Evolutionary conservation across 2,888 invertebrate species (phyloP).

Genomic region (Ditylenchus weischeri): DNA sequence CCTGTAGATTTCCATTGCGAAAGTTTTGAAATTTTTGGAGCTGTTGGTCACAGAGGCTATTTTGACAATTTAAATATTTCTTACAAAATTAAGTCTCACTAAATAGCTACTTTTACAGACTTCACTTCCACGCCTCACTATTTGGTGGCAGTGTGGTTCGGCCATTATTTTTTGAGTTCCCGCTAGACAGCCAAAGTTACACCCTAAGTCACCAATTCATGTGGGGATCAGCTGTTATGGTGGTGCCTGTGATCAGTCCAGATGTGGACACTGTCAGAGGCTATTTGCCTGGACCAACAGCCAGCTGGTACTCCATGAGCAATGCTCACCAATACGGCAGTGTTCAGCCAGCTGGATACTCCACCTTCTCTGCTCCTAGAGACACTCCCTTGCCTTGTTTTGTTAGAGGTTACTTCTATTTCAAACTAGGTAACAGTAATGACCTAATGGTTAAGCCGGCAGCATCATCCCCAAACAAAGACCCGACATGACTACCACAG

Average conservation of each 20-base stretch:
- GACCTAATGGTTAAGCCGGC: constrained; percentile 61
- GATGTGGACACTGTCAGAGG: constrained; percentile 36
- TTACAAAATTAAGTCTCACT: too few species aligned
- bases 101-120: constrained; percentile 7
- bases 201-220: constrained; percentile 50
- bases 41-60: too few species aligned
- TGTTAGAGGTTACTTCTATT: constrained; percentile 20
- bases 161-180: constrained; percentile 42
- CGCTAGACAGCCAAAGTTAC: constrained; percentile 39
- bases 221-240: constrained; percentile 52
- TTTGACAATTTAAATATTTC: too few species aligned
- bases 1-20: too few species aligned
- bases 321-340: constrained; percentile 35
- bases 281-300: constrained; percentile 55
- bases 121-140: constrained; percentile 37
- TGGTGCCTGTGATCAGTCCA: constrained; percentile 45
- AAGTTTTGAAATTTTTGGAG: too few species aligned
- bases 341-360: constrained; percentile 15
- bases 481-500: constrained; percentile 45
- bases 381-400: constrained; percentile 32
- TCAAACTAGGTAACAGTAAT: not conserved
- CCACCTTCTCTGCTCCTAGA: constrained; percentile 28
- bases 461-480: constrained; percentile 64
- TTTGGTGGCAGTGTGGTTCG: constrained; percentile 37
- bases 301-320: constrained; percentile 54